Conservation (phyloP, 2,888 invertebrate species). For the Epsilonema sp. region DNA sequence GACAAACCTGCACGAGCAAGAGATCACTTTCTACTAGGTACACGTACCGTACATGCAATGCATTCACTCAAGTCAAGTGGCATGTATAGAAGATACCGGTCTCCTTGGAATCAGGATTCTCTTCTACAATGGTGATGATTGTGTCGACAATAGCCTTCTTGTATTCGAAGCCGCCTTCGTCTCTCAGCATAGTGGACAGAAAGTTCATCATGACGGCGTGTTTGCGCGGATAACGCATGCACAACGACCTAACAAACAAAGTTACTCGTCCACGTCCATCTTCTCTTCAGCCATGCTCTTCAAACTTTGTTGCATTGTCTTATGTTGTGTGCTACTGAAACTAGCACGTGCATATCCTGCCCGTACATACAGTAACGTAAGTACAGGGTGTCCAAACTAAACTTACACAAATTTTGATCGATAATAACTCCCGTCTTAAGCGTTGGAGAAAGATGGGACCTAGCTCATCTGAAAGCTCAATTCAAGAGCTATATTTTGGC, state of each 20-base stretch:
- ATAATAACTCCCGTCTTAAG: no score
- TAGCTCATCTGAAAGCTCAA: no score
- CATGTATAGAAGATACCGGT: no score
- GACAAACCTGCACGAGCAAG: constrained; percentile 50
- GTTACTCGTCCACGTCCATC: constrained; percentile 12
- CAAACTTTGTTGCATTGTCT: no score
- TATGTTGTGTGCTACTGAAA: not conserved
- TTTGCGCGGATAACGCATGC: constrained; percentile 87
- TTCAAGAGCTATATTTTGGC: no score
- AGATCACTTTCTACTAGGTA: constrained; percentile 5
- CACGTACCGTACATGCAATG: no score
- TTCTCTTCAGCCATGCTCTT: not conserved
- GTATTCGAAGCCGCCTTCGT: constrained; percentile 86
- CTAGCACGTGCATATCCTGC: no score
- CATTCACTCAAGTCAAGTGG: no score
- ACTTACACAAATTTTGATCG: no score
- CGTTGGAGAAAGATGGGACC: no score
- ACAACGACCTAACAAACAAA: constrained; percentile 45
- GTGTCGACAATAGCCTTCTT: constrained; percentile 96
- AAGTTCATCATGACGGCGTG: constrained; percentile 88
- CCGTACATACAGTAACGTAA: no score
- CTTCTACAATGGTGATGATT: constrained; percentile 87
- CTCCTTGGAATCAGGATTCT: constrained; percentile 91
- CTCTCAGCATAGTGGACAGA: constrained; percentile 82
- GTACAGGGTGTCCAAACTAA: no score